A percentile compares a stretch with the other conserved stretches of the same genome.
phyloP scores from a whole-genome alignment of 2,797 vertebrate genomes.

The Phrynocephalus guinanensis region DNA sequence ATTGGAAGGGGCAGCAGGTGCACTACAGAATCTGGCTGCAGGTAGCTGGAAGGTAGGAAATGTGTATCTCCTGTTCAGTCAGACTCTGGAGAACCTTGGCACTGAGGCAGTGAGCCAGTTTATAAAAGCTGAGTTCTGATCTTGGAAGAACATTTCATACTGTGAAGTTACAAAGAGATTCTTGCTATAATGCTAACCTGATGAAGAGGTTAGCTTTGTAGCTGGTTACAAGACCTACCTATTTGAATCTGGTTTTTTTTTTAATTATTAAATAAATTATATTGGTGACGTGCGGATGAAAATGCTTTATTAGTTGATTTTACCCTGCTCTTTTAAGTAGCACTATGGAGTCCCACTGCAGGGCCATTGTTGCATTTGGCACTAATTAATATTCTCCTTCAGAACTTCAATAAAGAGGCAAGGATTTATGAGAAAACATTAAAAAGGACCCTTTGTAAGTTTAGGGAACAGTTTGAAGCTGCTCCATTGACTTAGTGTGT shows the following conservation, averaged over 20 bases:
- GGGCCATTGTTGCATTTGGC: not conserved
- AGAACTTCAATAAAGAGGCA: not conserved
- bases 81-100: accelerated
- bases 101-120: not conserved
- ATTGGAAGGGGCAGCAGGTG: conserved; percentile 96
- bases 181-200: not conserved
- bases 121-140: not conserved
- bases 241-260: not conserved
- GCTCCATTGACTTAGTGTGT: conserved; percentile 1
- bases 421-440: not conserved
- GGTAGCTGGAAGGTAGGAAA: conserved; percentile 97
- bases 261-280: not conserved
- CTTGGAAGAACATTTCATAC: not conserved
- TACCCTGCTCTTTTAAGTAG: not conserved
- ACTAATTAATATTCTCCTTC: conserved; percentile 1
- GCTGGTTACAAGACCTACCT: not conserved
- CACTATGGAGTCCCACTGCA: not conserved
- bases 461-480: not conserved
- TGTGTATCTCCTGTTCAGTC: conserved; percentile 15
- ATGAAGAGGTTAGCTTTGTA: not conserved
- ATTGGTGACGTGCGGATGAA: not conserved
- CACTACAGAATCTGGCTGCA: conserved; percentile 97
- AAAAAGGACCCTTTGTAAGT: not conserved
- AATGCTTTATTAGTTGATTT: not conserved
- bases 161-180: not conserved